phyloP scores from a whole-genome alignment of 2,113 vertebrate genomes.

The Chloropsis cyanopogon region DNA sequence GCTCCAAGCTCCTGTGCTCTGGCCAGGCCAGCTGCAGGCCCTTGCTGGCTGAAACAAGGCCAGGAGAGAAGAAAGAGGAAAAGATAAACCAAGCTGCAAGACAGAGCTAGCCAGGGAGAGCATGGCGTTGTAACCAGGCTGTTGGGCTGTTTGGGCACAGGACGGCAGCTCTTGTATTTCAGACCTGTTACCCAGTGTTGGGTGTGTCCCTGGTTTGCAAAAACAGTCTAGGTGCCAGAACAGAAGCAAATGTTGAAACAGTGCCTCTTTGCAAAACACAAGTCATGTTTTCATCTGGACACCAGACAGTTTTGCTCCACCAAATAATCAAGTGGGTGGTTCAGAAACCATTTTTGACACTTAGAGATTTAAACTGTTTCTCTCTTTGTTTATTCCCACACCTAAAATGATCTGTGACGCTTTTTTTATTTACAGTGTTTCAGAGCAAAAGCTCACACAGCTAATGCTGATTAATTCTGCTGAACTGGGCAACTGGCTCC shows the following conservation, averaged over 20 bases:
- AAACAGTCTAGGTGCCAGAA: background rate
- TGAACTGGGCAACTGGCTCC: conserved; percentile 27
- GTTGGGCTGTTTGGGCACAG: background rate
- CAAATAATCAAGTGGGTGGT: background rate
- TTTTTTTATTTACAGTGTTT: conserved; percentile 24
- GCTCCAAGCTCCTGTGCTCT: background rate
- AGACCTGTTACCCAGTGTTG: background rate
- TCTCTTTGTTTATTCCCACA: background rate
- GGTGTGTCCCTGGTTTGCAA: background rate
- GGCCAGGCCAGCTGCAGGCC: background rate
- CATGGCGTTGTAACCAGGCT: accelerated
- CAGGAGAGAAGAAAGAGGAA: background rate
- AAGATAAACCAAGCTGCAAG: background rate
- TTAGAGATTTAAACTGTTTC: background rate
- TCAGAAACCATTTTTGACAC: background rate
- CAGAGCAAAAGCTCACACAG: conserved; percentile 9
- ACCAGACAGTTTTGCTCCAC: background rate
- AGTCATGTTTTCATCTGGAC: background rate
- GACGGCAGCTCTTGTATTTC: background rate
- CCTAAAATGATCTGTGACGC: background rate
- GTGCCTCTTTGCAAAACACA: background rate
- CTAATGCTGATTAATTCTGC: conserved; percentile 45
- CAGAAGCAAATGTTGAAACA: background rate
- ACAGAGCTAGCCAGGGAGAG: background rate
- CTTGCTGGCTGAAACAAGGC: background rate